phyloP scores from a whole-genome alignment of 2,113 vertebrate species.

The Micronycteris hirsuta region DNA sequence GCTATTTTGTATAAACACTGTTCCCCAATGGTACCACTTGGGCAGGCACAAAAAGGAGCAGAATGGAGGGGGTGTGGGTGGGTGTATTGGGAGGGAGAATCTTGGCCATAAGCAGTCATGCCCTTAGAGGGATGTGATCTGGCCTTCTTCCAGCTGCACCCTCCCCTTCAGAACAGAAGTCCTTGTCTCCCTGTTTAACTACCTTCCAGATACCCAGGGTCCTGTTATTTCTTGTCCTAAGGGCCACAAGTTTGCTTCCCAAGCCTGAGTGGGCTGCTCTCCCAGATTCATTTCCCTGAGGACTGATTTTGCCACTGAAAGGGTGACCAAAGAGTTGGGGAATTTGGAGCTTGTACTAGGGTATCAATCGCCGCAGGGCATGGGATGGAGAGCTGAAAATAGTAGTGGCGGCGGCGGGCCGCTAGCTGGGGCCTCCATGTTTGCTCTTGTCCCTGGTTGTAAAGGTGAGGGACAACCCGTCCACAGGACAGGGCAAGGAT shows the following conservation, averaged over 20 bases:
- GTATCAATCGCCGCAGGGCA: background rate
- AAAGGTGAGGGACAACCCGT: background rate
- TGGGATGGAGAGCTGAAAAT: background rate
- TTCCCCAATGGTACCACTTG: background rate
- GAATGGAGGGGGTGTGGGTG: background rate
- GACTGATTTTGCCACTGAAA: background rate
- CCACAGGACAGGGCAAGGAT: background rate
- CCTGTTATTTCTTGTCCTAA: background rate
- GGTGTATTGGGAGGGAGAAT: background rate
- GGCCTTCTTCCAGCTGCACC: background rate
- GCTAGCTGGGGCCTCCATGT: background rate
- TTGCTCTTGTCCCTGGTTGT: background rate
- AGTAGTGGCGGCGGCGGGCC: background rate
- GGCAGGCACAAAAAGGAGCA: conserved; percentile 11
- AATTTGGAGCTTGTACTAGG: background rate
- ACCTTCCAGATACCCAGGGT: background rate
- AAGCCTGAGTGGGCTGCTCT: background rate
- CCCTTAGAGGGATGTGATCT: background rate
- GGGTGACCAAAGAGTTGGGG: background rate
- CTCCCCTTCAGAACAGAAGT: background rate
- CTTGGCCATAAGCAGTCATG: background rate
- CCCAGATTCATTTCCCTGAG: background rate
- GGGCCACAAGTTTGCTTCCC: background rate
- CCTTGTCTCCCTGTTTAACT: background rate
- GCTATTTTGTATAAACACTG: conserved; percentile 42